Conservation (phyloP, 1,140 invertebrate species). For the Pemphigus obesinymphae region DNA sequence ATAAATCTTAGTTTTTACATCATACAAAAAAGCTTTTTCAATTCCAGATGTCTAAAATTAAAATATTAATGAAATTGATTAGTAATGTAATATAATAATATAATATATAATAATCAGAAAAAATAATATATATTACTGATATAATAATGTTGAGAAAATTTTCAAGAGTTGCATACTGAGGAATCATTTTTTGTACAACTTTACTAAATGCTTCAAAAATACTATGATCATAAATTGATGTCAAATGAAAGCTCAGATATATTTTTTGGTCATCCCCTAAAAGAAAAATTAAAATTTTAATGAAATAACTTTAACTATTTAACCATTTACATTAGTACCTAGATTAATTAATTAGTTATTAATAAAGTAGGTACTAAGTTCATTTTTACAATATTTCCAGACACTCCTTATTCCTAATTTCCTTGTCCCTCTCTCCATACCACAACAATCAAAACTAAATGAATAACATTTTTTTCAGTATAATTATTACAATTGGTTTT, state of each 20-base stretch:
- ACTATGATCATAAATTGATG: conserved; percentile 99
- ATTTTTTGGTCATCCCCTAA: conserved; percentile 68
- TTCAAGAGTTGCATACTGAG: conserved; percentile 93
- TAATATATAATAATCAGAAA: neutral
- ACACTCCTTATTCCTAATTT: too few relatives aligned
- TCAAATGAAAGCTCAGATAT: conserved; percentile 91
- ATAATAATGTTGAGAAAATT: conserved; percentile 99
- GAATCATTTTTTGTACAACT: conserved; percentile 98
- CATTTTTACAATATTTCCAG: too few relatives aligned
- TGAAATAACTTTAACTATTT: conserved; percentile 22
- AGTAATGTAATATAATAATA: neutral
- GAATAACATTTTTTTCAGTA: too few relatives aligned
- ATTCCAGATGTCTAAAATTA: conserved; percentile 87
- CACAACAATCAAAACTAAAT: too few relatives aligned
- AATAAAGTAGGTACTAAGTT: neutral
- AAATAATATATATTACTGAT: conserved; percentile 60
- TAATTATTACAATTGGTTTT: too few relatives aligned
- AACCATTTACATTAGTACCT: neutral
- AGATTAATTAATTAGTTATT: neutral
- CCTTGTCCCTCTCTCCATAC: too few relatives aligned
- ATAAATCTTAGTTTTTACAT: conserved; percentile 98
- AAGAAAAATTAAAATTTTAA: conserved; percentile 47
- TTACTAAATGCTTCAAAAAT: conserved; percentile 99
- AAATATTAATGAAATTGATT: neutral
- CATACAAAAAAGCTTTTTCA: conserved; percentile 97